Percentiles rank a stretch among this genome's conserved stretches.
Evolutionary conservation across 2,797 vertebrate genomes (phyloP).

Genomic region (Lophotriccus pileatus): DNA sequence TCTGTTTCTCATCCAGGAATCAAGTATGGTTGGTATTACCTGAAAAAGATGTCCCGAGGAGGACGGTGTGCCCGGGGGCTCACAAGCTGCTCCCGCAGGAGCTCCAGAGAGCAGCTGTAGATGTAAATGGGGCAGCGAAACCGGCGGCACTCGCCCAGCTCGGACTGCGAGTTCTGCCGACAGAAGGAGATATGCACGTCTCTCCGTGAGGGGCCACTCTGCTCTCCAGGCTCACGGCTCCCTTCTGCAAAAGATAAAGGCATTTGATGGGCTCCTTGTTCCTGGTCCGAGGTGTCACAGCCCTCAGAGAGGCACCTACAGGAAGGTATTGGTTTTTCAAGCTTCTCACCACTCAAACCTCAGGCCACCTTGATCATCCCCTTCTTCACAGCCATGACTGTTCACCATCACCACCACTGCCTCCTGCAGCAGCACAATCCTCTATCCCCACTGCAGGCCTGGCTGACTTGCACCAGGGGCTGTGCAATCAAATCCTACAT

Average conservation of each 20-base stretch:
- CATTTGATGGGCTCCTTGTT: fast-evolving
- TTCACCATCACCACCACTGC: background rate
- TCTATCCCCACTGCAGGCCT: background rate
- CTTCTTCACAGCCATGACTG: background rate
- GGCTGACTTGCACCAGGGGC: background rate
- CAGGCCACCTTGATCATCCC: background rate
- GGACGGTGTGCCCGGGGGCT: constrained; percentile 78
- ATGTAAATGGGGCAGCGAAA: constrained; percentile 90
- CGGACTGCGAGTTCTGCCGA: constrained; percentile 82
- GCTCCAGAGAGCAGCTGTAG: constrained; percentile 92
- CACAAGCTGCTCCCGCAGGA: constrained; percentile 88
- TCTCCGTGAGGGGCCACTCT: constrained; percentile 72
- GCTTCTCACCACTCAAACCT: background rate
- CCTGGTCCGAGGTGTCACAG: background rate
- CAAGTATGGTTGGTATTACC: constrained; percentile 68
- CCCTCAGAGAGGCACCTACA: background rate
- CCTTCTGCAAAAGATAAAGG: constrained; percentile 53
- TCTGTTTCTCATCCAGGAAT: background rate
- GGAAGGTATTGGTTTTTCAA: background rate
- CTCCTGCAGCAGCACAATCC: background rate
- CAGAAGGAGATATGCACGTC: constrained; percentile 81
- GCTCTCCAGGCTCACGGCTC: constrained; percentile 79
- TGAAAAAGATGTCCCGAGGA: constrained; percentile 88
- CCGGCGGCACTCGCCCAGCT: constrained; percentile 73
- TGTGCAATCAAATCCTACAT: background rate